A percentile compares a stretch with the other conserved stretches of the same genome.
Conservation (phyloP, 2,113 vertebrate species). For the Delphinus delphis region DNA sequence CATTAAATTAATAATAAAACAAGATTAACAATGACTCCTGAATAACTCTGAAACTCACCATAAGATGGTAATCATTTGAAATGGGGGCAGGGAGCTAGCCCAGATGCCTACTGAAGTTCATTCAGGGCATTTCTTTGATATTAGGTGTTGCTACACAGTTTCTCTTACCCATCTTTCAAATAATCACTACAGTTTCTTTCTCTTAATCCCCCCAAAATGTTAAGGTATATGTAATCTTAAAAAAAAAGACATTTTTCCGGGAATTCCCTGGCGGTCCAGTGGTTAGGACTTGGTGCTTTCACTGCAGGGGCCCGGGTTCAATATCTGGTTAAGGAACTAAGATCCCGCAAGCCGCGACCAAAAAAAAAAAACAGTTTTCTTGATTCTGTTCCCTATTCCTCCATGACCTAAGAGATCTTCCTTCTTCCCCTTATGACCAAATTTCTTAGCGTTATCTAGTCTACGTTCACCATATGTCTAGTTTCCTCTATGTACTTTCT, state of each 20-base stretch:
- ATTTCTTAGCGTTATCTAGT: not conserved
- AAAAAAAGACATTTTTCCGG: not conserved
- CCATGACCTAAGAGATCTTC: not conserved
- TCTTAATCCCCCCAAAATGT: not conserved
- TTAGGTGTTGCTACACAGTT: not conserved
- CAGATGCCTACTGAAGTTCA: not conserved
- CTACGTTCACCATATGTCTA: not conserved
- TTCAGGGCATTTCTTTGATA: not conserved
- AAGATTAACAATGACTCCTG: conserved; percentile 20
- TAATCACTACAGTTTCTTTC: conserved; percentile 19
- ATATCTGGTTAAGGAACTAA: not conserved
- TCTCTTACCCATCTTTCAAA: not conserved
- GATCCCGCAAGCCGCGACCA: not conserved
- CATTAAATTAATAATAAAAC: not conserved
- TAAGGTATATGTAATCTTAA: not conserved
- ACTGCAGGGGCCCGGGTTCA: not conserved
- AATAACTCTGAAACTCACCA: not conserved
- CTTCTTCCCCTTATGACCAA: not conserved
- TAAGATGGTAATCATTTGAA: conserved; percentile 30
- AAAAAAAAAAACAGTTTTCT: not conserved
- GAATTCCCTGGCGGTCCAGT: not conserved
- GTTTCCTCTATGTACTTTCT: conserved; percentile 16
- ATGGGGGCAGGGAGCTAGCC: not conserved
- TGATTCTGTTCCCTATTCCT: not conserved
- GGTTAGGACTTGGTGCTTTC: not conserved